Percentiles rank a stretch among this genome's conserved stretches.
Evolutionary conservation across 2,113 vertebrate genomes (phyloP).

Genomic region (Gorsachius goisagi): DNA sequence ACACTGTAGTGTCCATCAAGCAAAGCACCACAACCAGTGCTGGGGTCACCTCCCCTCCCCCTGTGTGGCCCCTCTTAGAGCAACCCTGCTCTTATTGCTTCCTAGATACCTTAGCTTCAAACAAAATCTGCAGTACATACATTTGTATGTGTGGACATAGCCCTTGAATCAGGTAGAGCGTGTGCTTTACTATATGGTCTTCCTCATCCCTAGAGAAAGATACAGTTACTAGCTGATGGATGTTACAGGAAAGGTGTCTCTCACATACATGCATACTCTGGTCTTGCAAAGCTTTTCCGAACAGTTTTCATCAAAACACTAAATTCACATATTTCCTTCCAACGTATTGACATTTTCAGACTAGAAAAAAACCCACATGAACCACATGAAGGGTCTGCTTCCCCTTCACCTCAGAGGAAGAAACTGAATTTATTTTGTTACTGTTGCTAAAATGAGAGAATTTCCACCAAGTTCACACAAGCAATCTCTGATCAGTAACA

Average conservation of each 20-base stretch:
- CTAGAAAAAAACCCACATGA: background rate
- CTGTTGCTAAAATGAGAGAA: background rate
- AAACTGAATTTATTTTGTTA: background rate
- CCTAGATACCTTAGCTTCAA: background rate
- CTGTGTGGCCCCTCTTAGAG: background rate
- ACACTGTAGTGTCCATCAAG: background rate
- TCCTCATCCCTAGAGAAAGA: background rate
- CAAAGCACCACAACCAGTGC: background rate
- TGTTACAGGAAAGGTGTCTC: background rate
- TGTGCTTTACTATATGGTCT: background rate
- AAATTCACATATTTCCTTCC: background rate
- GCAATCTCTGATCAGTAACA: background rate
- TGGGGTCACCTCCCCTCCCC: background rate
- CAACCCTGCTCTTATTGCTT: background rate
- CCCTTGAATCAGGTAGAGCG: background rate
- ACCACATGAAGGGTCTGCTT: background rate
- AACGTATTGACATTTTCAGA: background rate
- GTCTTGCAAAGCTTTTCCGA: background rate
- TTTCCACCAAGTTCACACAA: background rate
- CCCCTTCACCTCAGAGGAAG: background rate
- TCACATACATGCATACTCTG: background rate
- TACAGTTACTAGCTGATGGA: background rate
- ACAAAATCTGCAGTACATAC: background rate
- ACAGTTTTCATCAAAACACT: background rate
- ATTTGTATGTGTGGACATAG: background rate